phyloP scores from a whole-genome alignment of 2,797 vertebrate species.

The Hapalemur alaotrensis region DNA sequence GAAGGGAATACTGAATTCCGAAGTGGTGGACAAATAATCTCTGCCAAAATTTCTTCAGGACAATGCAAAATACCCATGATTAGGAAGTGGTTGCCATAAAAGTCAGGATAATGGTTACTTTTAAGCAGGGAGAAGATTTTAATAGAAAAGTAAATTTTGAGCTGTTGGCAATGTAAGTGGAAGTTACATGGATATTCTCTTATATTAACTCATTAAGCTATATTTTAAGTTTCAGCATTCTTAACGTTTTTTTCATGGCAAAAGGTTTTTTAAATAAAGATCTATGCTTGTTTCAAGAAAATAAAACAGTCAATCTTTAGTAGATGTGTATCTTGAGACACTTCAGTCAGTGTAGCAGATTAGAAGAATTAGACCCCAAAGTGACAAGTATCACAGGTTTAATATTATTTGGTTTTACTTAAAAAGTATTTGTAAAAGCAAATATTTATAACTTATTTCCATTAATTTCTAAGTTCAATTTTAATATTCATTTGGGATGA shows the following conservation, averaged over 20 bases:
- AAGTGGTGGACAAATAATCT: neutral
- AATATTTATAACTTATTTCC: neutral
- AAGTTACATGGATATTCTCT: neutral
- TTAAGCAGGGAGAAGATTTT: neutral
- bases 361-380: neutral
- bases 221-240: neutral
- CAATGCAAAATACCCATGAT: neutral
- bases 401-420: neutral
- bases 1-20: neutral
- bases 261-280: neutral
- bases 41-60: neutral
- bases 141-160: neutral
- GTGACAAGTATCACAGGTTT: neutral
- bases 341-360: neutral
- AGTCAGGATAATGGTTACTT: neutral
- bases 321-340: neutral
- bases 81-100: neutral
- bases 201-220: neutral
- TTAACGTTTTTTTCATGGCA: neutral
- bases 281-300: neutral
- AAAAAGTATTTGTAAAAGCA: neutral
- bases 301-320: neutral
- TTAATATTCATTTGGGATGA: neutral
- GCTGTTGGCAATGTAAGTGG: neutral
- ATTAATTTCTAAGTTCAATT: conserved; percentile 5